Base-by-base conservation (phyloP, 53 echinoderm and acorn worm species). In the Apostichopus leukothele region DNA sequence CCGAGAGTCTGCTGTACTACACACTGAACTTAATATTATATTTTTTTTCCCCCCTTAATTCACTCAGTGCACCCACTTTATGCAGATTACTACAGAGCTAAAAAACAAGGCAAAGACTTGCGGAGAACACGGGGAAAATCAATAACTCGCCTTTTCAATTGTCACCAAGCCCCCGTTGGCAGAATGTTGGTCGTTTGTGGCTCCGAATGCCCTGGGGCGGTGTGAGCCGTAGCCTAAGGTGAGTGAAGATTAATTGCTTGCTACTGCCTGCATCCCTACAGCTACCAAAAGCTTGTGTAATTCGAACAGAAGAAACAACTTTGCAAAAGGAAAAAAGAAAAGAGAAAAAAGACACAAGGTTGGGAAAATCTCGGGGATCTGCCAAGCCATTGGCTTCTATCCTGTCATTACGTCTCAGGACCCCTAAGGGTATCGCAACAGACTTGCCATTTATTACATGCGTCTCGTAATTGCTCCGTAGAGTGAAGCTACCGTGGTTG, bases 401-500 rank as follows among this genome's bases (percentile, higher is more conserved):
- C 85, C 85, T 85, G 85, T 85, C 85, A 85, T 85, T 85, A 85
- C 85, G 85, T 85, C 85, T 67, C 67, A 50, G 85, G 85, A 85
- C 85, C 85, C 85, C 85, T 67, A 67, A 67, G 85, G 85, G 85
- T 85, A 85, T 85, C 67, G 85, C 85, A 85, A 85, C 85, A 85
- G 85, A 67, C 85, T 85, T 85, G 85, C 85, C 85, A 85, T 85
- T 85, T 85, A 85, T 85, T 85, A 85, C 85, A 85, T 85, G 85
- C 85, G 85, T 85, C 85, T 85, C 50, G 85, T 85, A 85, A 85
- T 85, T 85, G 85, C 85, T 85, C 85, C 85, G 67, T 85, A 67
- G 85, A 67, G 85, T 85, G 85, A 85, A 85, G 63, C 85, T 63
- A 67, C 85, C 63, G 85, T 60, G 85, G 85, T 67, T 39, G 85